A percentile compares a stretch with the other conserved stretches of the same genome.
These are phyloP conservation scores for Spilogale gracilis DNA, from an alignment of 2,113 vertebrate genomes.

Conservation along the genomic window DNA sequence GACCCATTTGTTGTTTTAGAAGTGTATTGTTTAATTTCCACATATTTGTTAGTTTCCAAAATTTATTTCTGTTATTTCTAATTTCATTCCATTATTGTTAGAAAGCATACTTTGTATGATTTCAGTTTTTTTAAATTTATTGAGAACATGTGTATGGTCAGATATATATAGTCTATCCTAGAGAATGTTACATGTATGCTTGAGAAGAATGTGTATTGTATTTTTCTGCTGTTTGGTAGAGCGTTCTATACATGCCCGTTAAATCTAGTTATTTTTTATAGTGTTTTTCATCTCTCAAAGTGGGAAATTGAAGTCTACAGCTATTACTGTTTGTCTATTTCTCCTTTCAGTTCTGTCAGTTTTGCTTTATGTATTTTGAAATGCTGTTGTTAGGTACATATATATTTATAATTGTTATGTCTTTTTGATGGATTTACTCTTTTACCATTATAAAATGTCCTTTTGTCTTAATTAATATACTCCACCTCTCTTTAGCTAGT, in stretches of 20 bases:
- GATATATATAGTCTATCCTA: background rate
- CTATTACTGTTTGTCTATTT: background rate
- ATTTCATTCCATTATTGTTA: background rate
- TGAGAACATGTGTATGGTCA: background rate
- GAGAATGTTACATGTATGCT: background rate
- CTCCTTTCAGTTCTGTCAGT: background rate
- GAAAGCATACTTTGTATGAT: conserved; percentile 25
- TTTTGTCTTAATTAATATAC: background rate
- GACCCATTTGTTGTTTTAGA: background rate
- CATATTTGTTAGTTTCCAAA: conserved; percentile 5
- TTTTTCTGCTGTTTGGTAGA: background rate
- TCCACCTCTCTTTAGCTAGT: background rate
- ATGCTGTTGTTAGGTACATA: background rate
- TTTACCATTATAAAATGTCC: background rate
- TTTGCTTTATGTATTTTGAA: conserved; percentile 34
- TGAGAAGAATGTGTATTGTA: background rate
- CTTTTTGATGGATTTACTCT: background rate
- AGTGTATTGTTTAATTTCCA: background rate
- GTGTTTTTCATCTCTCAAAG: background rate
- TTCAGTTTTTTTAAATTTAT: background rate
- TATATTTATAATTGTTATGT: conserved; percentile 17
- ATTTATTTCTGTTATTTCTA: conserved; percentile 19
- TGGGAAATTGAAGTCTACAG: background rate
- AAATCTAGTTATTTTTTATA: background rate
- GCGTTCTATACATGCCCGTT: background rate